phyloP scores from a whole-genome alignment of 53 echinoderm and acorn worm genomes.

The Paracentrotus lividus region DNA sequence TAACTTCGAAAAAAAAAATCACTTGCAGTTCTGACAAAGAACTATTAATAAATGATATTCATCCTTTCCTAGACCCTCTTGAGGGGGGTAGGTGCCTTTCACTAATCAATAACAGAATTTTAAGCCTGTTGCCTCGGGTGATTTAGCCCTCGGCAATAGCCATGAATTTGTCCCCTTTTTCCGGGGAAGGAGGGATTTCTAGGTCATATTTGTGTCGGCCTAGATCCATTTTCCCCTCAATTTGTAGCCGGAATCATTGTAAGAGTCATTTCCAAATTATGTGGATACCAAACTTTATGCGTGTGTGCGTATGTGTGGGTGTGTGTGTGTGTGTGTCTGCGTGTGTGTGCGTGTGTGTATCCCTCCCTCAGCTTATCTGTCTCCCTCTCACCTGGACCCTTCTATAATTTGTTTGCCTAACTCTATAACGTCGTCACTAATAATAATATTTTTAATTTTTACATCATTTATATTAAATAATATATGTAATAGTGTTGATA shows the following conservation, averaged over 20 bases:
- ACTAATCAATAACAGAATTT: slow-evolving; percentile 50
- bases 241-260: slow-evolving; percentile 28
- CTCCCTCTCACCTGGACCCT: background rate
- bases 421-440: background rate
- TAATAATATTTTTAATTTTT: too few relatives aligned
- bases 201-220: slow-evolving; percentile 69
- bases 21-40: background rate
- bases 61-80: slow-evolving; percentile 23
- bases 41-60: slow-evolving; percentile 50
- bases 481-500: too few relatives aligned
- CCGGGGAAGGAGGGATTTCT: slow-evolving; percentile 46
- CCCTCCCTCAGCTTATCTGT: too few relatives aligned
- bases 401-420: background rate
- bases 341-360: background rate
- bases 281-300: background rate
- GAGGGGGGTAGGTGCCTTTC: slow-evolving; percentile 19
- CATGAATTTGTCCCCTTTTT: slow-evolving; percentile 52
- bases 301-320: background rate
- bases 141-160: slow-evolving; percentile 39
- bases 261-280: slow-evolving; percentile 59
- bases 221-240: background rate
- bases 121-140: background rate
- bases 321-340: background rate
- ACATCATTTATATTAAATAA: too few relatives aligned
- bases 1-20: background rate